Base-by-base conservation (phyloP, 2,888 invertebrate species). In the Macrosiphum euphorbiae region DNA sequence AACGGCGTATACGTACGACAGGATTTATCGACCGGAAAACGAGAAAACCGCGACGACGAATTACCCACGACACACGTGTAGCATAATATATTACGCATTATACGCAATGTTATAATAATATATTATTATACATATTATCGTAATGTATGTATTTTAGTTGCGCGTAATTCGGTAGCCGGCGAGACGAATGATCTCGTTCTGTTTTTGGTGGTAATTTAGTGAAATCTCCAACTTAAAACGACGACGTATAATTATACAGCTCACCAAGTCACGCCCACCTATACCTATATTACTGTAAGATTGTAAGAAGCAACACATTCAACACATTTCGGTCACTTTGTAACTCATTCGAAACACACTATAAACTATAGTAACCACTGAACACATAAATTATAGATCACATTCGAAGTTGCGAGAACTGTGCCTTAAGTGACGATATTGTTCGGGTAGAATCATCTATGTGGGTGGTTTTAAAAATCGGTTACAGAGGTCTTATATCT, bases 1-100 rank as follows among this genome's bases (percentile, higher is more conserved):
- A 87, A 52, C 50, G 85, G 24, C 1, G 44, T 26, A 1, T 44
- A 85, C 50, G n/a, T 20, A 8, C 20, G 35, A 78, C 20, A 52
- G 52, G 50, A 87, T 87, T 50, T 50, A 52, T 87, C 87, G 87
- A 87, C 47, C 47, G n/a, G 52, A 87, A 87, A 87, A 87, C 52
- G 20, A 50, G 87, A 87, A 87, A 87, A 87, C n/a, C 50, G 35
- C 87, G 16, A 85, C 85, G 44, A 35, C 35, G 78, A 78, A 78
- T 85, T 44, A 85, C 41, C 26, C 26, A 44, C 85, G 44, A 85
- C 44, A 20, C 85, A 24, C 44, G 85, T 85, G 44, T 44, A 28
- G 28, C 44, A 85, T 85, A 44, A 47, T 86, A 50, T 13, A 28
- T 86, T 78, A 35, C 20, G 78, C 35, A 35, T 35, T 8, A 35